Evolutionary conservation across 30 jellyfish, hydroid and myxozoan genomes (phyloP).

Genomic region (Catostylus mosaicus): DNA sequence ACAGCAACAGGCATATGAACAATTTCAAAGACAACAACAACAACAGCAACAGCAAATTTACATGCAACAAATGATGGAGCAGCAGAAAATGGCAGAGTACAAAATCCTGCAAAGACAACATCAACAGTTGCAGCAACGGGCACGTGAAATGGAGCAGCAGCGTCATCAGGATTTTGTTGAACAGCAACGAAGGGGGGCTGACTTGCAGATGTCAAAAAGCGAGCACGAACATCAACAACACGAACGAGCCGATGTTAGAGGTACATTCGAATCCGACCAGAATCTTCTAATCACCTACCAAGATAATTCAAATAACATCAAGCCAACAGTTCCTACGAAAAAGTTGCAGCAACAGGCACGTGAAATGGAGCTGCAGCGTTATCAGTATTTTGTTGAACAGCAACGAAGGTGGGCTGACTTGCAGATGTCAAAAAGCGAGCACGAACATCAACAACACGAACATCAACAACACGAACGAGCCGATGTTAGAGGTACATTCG

Average conservation of each 20-base stretch:
- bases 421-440: conserved; percentile 16
- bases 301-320: background rate
- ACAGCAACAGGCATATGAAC: conserved; percentile 63
- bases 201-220: conserved; percentile 1
- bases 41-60: conserved; percentile 52
- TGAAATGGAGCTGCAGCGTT: conserved; percentile 53
- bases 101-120: conserved; percentile 53
- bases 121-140: conserved; percentile 47
- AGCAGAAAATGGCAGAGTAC: conserved; percentile 52
- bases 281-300: background rate
- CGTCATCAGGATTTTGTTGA: conserved; percentile 25
- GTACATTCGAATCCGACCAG: conserved; percentile 12
- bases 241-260: conserved; percentile 11
- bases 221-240: conserved; percentile 33
- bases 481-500: conserved; percentile 11
- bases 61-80: conserved; percentile 33
- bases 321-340: background rate
- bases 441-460: conserved; percentile 18
- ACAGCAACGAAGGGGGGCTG: conserved; percentile 24
- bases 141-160: conserved; percentile 49
- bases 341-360: conserved; percentile 42
- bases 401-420: conserved; percentile 14
- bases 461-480: background rate
- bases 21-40: conserved; percentile 42
- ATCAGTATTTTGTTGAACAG: conserved; percentile 15